A percentile compares a stretch with the other conserved stretches of the same genome.
These are phyloP conservation scores for Leptinotarsa texana DNA, from an alignment of 1,140 invertebrate species.

Conservation along the genomic window DNA sequence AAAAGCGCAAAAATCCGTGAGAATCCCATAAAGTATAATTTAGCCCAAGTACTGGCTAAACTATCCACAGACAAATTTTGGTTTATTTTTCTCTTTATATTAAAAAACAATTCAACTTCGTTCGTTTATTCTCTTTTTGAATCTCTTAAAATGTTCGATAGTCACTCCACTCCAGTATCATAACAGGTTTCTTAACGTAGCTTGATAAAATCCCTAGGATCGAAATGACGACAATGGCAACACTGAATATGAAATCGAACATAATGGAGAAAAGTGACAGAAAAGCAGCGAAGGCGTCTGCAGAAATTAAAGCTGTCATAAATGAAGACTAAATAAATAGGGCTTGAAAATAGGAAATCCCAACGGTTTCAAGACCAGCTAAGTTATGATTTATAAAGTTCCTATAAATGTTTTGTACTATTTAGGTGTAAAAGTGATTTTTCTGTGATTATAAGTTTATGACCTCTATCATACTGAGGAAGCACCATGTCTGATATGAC, in stretches of 20 bases:
- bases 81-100: too few species aligned
- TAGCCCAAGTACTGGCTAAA: too few species aligned
- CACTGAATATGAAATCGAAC: not conserved
- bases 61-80: too few species aligned
- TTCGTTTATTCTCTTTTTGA: too few species aligned
- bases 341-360: conserved; percentile 6
- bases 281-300: conserved; percentile 28
- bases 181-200: too few species aligned
- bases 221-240: not conserved
- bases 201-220: too few species aligned
- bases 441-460: conserved; percentile 29
- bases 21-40: too few species aligned
- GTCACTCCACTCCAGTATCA: too few species aligned
- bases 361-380: not conserved
- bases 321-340: conserved; percentile 24
- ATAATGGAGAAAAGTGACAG: conserved; percentile 18
- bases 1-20: too few species aligned
- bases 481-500: conserved; percentile 29
- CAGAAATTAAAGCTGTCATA: conserved; percentile 26
- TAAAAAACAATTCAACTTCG: too few species aligned
- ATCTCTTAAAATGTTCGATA: too few species aligned
- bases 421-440: conserved; percentile 14
- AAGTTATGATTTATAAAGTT: conserved; percentile 10
- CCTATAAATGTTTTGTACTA: conserved; percentile 8
- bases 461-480: conserved; percentile 15